These are phyloP conservation scores for Scomber japonicus DNA, from an alignment of 2,113 vertebrate genomes.

Conservation along the genomic window DNA sequence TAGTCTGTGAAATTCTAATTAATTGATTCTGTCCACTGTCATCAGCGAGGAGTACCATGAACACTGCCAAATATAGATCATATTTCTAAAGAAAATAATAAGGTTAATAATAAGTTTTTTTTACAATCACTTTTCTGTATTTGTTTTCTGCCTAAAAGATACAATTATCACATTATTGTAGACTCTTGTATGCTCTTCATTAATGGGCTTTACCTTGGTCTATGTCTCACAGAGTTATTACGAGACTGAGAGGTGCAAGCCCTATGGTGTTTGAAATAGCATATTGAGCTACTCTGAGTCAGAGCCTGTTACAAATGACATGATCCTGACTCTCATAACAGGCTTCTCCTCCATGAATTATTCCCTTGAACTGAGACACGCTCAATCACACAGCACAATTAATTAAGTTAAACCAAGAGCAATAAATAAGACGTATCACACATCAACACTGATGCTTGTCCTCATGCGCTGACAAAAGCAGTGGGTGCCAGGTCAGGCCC, in stretches of 20 bases:
- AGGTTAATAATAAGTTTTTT: background rate
- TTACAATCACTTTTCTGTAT: background rate
- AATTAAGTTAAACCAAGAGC: constrained; percentile 82
- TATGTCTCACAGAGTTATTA: constrained; percentile 49
- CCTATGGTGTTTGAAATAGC: constrained; percentile 44
- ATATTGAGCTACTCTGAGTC: constrained; percentile 58
- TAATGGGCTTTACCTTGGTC: constrained; percentile 30
- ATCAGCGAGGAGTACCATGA: constrained; percentile 14
- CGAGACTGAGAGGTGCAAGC: background rate
- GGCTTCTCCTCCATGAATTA: constrained; percentile 71
- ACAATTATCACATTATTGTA: constrained; percentile 18
- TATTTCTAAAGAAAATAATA: constrained; percentile 1
- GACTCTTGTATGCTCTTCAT: constrained; percentile 24
- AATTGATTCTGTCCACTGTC: constrained; percentile 21
- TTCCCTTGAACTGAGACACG: constrained; percentile 67
- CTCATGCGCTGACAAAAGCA: constrained; percentile 70
- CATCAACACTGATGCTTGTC: constrained; percentile 64
- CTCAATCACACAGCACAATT: constrained; percentile 76
- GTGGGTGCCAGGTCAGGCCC: constrained; percentile 60
- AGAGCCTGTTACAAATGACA: constrained; percentile 74
- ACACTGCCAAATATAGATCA: constrained; percentile 4
- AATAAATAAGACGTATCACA: constrained; percentile 76
- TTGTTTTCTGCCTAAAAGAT: constrained; percentile 23
- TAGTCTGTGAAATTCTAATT: constrained; percentile 25
- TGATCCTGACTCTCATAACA: constrained; percentile 71